Percentiles rank a stretch among this genome's conserved stretches.
Conservation (phyloP, 2,888 invertebrate genomes). For the Athetis lepigone region DNA sequence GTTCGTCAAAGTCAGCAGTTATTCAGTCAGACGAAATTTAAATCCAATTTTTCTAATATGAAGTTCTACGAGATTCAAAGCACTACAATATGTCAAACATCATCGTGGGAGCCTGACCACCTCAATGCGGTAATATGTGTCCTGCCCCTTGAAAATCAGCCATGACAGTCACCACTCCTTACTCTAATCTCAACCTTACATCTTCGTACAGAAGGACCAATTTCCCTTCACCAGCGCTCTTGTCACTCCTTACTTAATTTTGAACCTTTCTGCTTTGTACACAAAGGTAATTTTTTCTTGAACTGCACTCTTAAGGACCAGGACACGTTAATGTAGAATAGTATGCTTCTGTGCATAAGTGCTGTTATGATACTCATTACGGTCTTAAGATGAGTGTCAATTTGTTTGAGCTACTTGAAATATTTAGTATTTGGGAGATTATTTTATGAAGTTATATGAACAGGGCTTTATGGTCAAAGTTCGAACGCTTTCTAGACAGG, state of each 20-base stretch:
- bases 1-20: no score
- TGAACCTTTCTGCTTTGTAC: accelerated
- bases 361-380: conserved; percentile 47
- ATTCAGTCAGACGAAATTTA: no score
- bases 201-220: neutral
- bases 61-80: conserved; percentile 24
- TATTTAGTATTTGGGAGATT: conserved; percentile 26
- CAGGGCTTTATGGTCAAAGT: no score
- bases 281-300: conserved; percentile 30
- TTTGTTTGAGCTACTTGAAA: conserved; percentile 64
- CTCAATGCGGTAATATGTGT: conserved; percentile 79
- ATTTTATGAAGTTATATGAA: neutral
- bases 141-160: conserved; percentile 64
- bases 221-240: neutral
- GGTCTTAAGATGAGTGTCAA: conserved; percentile 66
- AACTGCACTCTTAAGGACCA: conserved; percentile 6
- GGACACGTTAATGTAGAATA: conserved; percentile 70
- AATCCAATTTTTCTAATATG: no score
- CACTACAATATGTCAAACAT: conserved; percentile 64
- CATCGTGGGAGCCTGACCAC: conserved; percentile 86
- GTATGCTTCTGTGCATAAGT: conserved; percentile 49
- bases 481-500: no score
- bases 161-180: neutral
- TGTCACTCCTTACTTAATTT: conserved; percentile 28
- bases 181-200: conserved; percentile 25